A percentile compares a stretch with the other conserved stretches of the same genome.
Evolutionary conservation across 2,113 vertebrate genomes (phyloP).

Genomic region (Dolichotis patagonum): DNA sequence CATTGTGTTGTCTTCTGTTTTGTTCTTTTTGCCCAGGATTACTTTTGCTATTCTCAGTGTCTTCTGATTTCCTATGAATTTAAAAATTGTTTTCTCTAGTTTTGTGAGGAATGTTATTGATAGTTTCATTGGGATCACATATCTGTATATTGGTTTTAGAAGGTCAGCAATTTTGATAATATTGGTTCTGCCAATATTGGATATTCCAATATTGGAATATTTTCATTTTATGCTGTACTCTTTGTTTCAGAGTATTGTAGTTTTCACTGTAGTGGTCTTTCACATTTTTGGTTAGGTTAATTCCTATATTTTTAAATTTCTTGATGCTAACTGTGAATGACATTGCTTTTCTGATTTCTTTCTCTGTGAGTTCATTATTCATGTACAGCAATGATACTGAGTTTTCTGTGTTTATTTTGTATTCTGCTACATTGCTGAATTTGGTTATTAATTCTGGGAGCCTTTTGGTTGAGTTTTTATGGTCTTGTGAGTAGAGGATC

Average conservation of each 20-base stretch:
- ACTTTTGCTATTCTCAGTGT: background rate
- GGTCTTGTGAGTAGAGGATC: background rate
- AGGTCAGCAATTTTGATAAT: too few relatives aligned
- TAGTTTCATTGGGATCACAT: too few relatives aligned
- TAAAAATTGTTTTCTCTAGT: background rate
- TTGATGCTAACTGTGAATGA: background rate
- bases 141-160: too few relatives aligned
- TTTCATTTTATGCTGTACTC: too few relatives aligned
- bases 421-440: background rate
- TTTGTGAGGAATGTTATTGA: too few relatives aligned
- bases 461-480: background rate
- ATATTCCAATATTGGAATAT: too few relatives aligned
- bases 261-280: background rate
- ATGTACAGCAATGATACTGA: too few relatives aligned
- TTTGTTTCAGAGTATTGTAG: too few relatives aligned
- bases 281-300: background rate
- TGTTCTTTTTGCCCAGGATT: background rate
- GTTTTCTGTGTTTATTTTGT: too few relatives aligned
- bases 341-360: background rate
- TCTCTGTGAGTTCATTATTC: too few relatives aligned
- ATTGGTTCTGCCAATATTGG: too few relatives aligned
- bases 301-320: background rate
- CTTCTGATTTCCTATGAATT: background rate
- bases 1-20: background rate
- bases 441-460: background rate